Conservation (phyloP, 2,797 vertebrate species). For the Prunella strophiata region DNA sequence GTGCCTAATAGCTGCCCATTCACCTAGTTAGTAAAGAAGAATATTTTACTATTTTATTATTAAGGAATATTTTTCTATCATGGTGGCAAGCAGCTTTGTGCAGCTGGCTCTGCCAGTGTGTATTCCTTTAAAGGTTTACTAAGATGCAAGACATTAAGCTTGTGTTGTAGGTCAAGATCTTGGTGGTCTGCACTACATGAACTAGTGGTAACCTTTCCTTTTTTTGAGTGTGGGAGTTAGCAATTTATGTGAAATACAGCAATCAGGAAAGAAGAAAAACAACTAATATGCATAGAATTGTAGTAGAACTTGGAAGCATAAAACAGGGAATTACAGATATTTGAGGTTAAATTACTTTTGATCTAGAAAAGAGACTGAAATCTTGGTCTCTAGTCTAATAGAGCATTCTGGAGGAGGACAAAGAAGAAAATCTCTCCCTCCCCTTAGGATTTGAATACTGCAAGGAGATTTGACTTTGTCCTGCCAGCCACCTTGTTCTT, state of each 20-base stretch:
- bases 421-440: background rate
- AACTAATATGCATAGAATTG: background rate
- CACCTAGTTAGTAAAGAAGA: background rate
- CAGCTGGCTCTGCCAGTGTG: background rate
- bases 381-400: background rate
- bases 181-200: background rate
- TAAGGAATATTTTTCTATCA: background rate
- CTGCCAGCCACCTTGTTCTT: background rate
- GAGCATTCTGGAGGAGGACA: background rate
- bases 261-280: background rate
- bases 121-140: background rate
- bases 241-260: background rate
- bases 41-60: background rate
- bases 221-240: background rate
- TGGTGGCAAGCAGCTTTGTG: background rate
- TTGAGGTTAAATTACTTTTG: background rate
- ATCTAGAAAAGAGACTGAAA: background rate
- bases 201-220: background rate
- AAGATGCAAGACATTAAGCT: background rate
- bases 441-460: background rate
- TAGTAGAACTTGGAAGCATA: background rate
- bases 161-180: background rate
- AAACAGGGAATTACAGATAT: background rate
- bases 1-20: background rate
- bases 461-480: background rate